A percentile compares a stretch with the other conserved stretches of the same genome.
These are phyloP conservation scores for Semnornis frantzii DNA, from an alignment of 2,113 vertebrate genomes.

Conservation along the genomic window DNA sequence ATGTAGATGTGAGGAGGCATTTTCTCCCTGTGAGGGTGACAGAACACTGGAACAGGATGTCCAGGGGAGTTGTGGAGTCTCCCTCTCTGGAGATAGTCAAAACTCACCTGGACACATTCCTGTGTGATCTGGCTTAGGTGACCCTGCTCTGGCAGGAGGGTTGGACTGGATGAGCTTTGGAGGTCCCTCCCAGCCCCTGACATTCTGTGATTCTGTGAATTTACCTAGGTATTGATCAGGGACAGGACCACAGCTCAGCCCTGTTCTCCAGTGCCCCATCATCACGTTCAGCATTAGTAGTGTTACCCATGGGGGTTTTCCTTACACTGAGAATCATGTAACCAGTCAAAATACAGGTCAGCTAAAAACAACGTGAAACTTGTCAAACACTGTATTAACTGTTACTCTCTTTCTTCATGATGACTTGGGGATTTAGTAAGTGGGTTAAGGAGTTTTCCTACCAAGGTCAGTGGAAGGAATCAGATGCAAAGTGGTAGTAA, in stretches of 20 bases:
- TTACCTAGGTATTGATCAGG: background rate
- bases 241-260: background rate
- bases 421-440: constrained; percentile 30
- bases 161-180: too few species aligned
- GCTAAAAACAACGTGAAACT: background rate
- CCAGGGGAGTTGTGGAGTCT: too few species aligned
- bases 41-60: too few species aligned
- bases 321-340: background rate
- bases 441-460: constrained; percentile 41
- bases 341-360: constrained; percentile 56
- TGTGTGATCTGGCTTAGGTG: too few species aligned
- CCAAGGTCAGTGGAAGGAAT: constrained; percentile 24
- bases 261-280: background rate
- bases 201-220: background rate
- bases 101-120: too few species aligned
- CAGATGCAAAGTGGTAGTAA: constrained; percentile 28
- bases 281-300: background rate
- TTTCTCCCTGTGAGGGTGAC: too few species aligned
- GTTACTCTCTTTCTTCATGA: background rate
- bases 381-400: constrained; percentile 10
- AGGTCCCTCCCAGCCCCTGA: too few species aligned
- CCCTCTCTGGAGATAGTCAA: too few species aligned
- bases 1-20: too few species aligned
- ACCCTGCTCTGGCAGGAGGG: too few species aligned
- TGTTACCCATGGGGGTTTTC: background rate